These are phyloP conservation scores for Speoplatyrhinus poulsoni DNA, from an alignment of 2,113 vertebrate genomes.

Conservation along the genomic window DNA sequence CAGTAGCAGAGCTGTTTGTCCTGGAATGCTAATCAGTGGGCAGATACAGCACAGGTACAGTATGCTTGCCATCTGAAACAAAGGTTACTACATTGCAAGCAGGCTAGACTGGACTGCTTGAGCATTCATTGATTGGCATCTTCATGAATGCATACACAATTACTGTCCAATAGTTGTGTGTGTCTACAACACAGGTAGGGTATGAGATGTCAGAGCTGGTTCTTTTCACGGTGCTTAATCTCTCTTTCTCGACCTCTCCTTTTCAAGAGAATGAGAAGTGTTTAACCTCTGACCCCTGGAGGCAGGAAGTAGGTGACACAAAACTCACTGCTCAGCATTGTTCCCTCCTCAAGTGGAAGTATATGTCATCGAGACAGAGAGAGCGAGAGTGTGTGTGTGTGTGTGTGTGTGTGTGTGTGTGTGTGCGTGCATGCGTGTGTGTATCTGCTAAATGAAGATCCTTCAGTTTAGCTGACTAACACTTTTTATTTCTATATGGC, in stretches of 20 bases:
- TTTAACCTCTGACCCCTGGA: slow-evolving; percentile 70
- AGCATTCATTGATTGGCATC: no score
- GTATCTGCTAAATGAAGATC: background rate
- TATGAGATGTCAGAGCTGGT: background rate
- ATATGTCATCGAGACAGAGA: slow-evolving; percentile 59
- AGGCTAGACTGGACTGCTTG: no score
- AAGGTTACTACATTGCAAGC: no score
- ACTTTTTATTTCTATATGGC: slow-evolving; percentile 15
- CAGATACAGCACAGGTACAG: no score
- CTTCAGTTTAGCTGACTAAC: slow-evolving; percentile 44
- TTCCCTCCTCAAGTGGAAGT: slow-evolving; percentile 67
- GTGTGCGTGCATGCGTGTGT: no score
- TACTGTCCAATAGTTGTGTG: background rate
- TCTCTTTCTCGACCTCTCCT: slow-evolving; percentile 37
- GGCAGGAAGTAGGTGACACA: slow-evolving; percentile 64
- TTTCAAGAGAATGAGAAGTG: slow-evolving; percentile 57
- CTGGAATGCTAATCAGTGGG: no score
- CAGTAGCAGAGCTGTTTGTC: no score
- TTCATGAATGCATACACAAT: no score
- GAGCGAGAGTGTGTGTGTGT: slow-evolving; percentile 3
- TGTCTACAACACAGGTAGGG: background rate
- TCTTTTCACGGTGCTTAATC: background rate
- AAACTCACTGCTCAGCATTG: slow-evolving; percentile 56
- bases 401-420: slow-evolving; percentile 4
- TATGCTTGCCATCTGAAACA: no score